Percentiles rank a stretch among this genome's conserved stretches.
Evolutionary conservation across 2,797 vertebrate genomes (phyloP).

Genomic region (Silurus aristotelis): DNA sequence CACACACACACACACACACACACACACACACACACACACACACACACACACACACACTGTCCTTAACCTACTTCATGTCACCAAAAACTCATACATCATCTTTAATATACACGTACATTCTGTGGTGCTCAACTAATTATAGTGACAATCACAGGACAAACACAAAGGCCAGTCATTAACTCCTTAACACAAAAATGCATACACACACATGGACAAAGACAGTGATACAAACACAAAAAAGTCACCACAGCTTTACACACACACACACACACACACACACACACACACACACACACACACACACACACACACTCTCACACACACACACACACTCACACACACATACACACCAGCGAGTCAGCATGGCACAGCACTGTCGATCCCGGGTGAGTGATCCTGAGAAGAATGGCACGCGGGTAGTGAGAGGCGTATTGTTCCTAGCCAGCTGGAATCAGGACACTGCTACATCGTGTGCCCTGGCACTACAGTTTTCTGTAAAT

Average conservation of each 20-base stretch:
- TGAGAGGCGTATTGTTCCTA: conserved; percentile 70
- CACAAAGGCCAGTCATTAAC: conserved; percentile 15
- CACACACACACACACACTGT: conserved; percentile 8
- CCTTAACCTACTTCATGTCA: neutral
- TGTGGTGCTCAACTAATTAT: neutral
- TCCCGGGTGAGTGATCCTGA: conserved; percentile 35
- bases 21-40: conserved; percentile 20
- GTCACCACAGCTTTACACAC: conserved; percentile 30
- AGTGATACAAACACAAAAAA: conserved; percentile 29
- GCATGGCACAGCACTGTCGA: conserved; percentile 53
- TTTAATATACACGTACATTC: conserved; percentile 13
- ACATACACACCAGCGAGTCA: conserved; percentile 10
- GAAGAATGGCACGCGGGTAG: conserved; percentile 24
- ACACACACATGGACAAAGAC: conserved; percentile 21
- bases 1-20: neutral
- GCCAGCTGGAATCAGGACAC: conserved; percentile 29
- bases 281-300: no score
- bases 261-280: neutral
- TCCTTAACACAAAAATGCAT: conserved; percentile 8
- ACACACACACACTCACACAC: no score
- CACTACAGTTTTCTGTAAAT: conserved; percentile 34
- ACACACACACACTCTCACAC: no score
- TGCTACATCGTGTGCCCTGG: conserved; percentile 38
- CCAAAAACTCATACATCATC: conserved; percentile 23
- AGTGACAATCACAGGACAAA: conserved; percentile 17